Conservation (phyloP, 2,113 vertebrate species). For the Riparia riparia region DNA sequence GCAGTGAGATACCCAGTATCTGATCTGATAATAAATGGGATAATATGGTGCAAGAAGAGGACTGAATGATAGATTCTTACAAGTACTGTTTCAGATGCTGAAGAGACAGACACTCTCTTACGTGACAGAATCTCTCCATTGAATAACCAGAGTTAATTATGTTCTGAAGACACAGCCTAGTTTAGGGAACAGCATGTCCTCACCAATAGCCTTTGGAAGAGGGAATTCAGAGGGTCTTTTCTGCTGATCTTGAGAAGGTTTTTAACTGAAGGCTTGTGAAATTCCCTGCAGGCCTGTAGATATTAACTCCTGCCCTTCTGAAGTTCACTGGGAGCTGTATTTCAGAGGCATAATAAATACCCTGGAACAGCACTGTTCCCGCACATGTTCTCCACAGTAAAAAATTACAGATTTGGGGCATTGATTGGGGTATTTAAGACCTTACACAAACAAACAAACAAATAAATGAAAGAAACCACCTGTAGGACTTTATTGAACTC, state of each 20-base stretch:
- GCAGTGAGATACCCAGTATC: not conserved
- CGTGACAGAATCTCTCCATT: not conserved
- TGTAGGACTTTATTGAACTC: not conserved
- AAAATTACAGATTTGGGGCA: not conserved
- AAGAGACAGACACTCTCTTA: not conserved
- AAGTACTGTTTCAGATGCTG: not conserved
- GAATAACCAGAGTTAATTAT: not conserved
- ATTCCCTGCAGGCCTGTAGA: not conserved
- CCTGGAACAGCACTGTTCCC: not conserved
- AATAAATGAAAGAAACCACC: not conserved
- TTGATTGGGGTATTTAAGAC: not conserved
- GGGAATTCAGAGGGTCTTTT: not conserved
- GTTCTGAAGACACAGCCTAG: accelerated
- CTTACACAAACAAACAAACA: not conserved
- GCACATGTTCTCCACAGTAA: not conserved
- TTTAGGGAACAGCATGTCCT: not conserved
- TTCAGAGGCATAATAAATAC: not conserved
- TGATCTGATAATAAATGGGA: not conserved
- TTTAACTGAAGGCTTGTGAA: not conserved
- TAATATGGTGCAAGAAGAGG: not conserved
- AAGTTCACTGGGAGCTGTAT: not conserved
- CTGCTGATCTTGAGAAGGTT: not conserved
- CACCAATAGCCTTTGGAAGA: not conserved
- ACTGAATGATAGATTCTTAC: not conserved
- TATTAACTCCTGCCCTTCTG: not conserved